Conservation (phyloP, 2,113 vertebrate genomes). For the Osmerus mordax region DNA sequence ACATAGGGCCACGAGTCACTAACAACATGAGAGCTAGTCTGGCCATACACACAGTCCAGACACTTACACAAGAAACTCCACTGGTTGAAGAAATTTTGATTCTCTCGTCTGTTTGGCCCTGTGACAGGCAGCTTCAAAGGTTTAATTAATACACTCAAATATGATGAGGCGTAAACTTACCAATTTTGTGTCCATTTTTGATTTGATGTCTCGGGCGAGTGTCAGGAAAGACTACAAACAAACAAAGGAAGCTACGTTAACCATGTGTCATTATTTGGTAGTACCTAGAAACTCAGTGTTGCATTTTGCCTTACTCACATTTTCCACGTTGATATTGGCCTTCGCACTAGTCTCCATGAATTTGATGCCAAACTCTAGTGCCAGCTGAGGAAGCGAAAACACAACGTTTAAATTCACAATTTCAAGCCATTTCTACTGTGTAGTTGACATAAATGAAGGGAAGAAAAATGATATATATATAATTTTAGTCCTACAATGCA, state of each 20-base stretch:
- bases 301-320: slow-evolving; percentile 72
- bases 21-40: neutral
- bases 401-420: neutral
- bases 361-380: slow-evolving; percentile 91
- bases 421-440: neutral
- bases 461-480: neutral
- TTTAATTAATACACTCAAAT: too few relatives aligned
- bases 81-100: too few relatives aligned
- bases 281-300: neutral
- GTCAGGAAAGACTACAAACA: slow-evolving; percentile 87
- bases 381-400: slow-evolving; percentile 73
- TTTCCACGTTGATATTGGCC: slow-evolving; percentile 97
- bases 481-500: neutral
- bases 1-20: neutral
- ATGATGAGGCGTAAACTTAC: slow-evolving; percentile 67
- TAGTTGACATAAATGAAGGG: neutral
- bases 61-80: too few relatives aligned
- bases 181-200: slow-evolving; percentile 99
- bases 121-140: too few relatives aligned
- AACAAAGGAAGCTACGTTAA: neutral
- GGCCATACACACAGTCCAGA: too few relatives aligned
- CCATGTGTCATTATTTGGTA: too few relatives aligned
- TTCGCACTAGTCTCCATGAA: slow-evolving; percentile 99
- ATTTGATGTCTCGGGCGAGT: slow-evolving; percentile 98
- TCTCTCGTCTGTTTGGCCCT: neutral